Evolutionary conservation across 64 coral and sea anemone species (phyloP), one percentile per base, ranked within the genome.

Genomic region (Actinia equina): DNA sequence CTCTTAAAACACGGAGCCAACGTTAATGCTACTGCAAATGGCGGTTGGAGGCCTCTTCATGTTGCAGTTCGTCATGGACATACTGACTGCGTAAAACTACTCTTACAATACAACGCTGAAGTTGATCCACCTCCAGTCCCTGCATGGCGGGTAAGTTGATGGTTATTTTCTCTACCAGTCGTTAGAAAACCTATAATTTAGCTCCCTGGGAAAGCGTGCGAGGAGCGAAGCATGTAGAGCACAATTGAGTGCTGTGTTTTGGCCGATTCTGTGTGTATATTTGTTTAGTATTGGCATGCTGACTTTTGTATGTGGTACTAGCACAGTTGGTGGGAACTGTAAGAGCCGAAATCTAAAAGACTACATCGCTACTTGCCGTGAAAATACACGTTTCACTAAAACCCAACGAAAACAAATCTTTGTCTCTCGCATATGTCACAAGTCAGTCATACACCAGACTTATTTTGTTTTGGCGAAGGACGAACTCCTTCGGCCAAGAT

Each of bases 11-110:
- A 95, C 91, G 97, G 97, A 85, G 93, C 93, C 78, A 89, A 95
- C 82, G 97, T 99, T 88, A 90, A 99, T 93, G 93, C 97, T 20
- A 95, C 93, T 83, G 97, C 97, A 82, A 95, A 92, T 88, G 97
- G 97, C 69, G 97, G 97, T 80, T 99, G 97, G 97, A 92, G 93
- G 80, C 87, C 97, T 84, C 83, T 99, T 49, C 97, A 99, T 82
- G 91, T 92, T 79, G 97, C 97, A 65, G 97, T 95, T 55, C 88
- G 93, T 69, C 97, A 99, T 86, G 97, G 93, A 93, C 97, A 99
- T 86, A 95, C 93, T 83, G 89, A 77, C 77, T 99, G 97, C 82
- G 97, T 99, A 60, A 89, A 99, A 65, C 90, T 99, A 84, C 87
- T 99, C 44, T 90, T 99, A 14, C 59, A 88, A 83, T 99, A 89